Evolutionary conservation across 2,888 invertebrate species (phyloP), one percentile per base, ranked within the genome.

Genomic region (Malthinus seriepunctatus): DNA sequence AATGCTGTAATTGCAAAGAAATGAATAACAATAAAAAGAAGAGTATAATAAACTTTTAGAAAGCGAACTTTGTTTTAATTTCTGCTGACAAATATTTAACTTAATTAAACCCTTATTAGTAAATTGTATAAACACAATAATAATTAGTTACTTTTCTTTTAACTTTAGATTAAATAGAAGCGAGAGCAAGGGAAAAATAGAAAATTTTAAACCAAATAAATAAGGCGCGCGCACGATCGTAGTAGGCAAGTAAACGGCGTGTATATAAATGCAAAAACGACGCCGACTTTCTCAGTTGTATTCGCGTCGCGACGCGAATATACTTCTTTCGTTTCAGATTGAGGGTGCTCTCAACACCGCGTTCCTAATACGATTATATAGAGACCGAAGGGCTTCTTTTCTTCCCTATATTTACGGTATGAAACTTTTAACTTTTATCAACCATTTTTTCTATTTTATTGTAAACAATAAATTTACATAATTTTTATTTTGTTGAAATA

Each of bases 221-320:
- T 5, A 5, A 23, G 23, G 57, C 56, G 65, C 61, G 60, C 63
- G 63, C 65, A 46, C 47, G 51, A 35, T 56, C 51, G 42, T 53
- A 54, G 50, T 37, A 51, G 56, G 45, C 47, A 50, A 45, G 23
- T 23, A 60, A 63, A 59, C 55, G 60, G 59, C 55, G 59, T 61
- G 59, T 60, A 65, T 65, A 65, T 65, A 65, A 65, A 60, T 52
- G 61, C 49, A 52, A 42, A 46, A 55, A 55, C 56, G 65, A 51
- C 55, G 54, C 45, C 52, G 56, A 53, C 56, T 61, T 47, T 59
- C 51, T 54, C 61, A 65, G 65, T 65, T 51, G 51, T 48, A 49
- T 52, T 62, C 61, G 65, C 60, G 65, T 53, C 65, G 61, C 44
- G 59, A 56, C 59, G 58, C 58, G 39, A 53, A 56, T 51, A 32